Evolutionary conservation across 2,113 vertebrate species (phyloP).

Genomic region (Syrmaticus mikado): DNA sequence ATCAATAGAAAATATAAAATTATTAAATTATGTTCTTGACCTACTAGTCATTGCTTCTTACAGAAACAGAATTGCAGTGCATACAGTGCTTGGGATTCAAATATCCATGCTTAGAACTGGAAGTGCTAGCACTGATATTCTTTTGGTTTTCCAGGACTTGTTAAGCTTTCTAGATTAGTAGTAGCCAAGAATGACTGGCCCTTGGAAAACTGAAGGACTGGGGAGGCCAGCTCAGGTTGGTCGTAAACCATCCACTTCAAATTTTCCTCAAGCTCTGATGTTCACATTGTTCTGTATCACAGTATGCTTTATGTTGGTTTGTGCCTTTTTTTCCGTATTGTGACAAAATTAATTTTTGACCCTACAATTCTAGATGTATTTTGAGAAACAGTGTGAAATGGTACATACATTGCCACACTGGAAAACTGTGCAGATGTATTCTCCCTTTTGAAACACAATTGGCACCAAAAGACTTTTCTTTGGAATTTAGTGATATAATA

Average conservation of each 20-base stretch:
- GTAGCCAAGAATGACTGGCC: background rate
- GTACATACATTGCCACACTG: fast-evolving
- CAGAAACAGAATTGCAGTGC: background rate
- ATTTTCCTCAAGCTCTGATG: background rate
- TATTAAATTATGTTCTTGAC: background rate
- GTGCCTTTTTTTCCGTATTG: fast-evolving
- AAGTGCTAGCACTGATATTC: fast-evolving
- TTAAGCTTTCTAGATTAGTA: background rate
- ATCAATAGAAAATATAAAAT: background rate
- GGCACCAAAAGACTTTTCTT: background rate
- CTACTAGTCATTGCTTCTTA: fast-evolving
- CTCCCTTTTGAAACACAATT: background rate
- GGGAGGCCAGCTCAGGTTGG: background rate
- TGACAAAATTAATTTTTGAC: background rate
- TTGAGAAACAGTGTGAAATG: background rate
- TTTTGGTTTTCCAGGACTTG: background rate
- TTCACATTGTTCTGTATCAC: background rate
- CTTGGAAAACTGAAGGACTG: background rate
- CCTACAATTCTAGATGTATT: fast-evolving
- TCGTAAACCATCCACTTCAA: background rate
- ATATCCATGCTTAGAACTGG: background rate
- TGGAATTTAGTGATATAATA: background rate
- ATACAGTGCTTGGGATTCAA: background rate
- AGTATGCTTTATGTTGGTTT: background rate
- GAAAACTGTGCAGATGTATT: background rate